Percentiles rank a stretch among this genome's conserved stretches.
Conservation (phyloP, 1,140 invertebrate genomes). For the Hormaphis cornu region DNA sequence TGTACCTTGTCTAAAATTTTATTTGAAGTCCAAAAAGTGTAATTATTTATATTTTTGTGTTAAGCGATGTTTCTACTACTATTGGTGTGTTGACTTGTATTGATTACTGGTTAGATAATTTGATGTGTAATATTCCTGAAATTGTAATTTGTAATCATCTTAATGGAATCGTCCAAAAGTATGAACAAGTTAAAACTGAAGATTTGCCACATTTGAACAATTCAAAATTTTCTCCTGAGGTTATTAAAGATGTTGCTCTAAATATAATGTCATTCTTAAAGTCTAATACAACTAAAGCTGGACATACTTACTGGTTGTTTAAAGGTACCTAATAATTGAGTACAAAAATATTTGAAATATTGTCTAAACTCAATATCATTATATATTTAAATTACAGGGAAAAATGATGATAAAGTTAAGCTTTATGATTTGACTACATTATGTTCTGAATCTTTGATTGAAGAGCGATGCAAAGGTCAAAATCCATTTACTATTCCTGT, state of each 20-base stretch:
- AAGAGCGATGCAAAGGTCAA: constrained; percentile 51
- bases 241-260: constrained; percentile 82
- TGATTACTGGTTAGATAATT: constrained; percentile 91
- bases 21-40: background rate
- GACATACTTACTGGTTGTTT: constrained; percentile 93
- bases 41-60: constrained; percentile 23
- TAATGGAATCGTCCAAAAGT: constrained; percentile 88
- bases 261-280: constrained; percentile 89
- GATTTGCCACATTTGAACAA: constrained; percentile 78
- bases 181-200: constrained; percentile 88
- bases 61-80: constrained; percentile 71
- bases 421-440: constrained; percentile 84
- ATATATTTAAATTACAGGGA: constrained; percentile 48
- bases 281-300: constrained; percentile 85
- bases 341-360: background rate
- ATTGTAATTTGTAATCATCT: constrained; percentile 91
- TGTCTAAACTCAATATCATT: constrained; percentile 8
- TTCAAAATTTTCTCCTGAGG: constrained; percentile 74
- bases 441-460: constrained; percentile 50
- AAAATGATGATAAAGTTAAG: constrained; percentile 85
- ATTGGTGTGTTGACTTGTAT: constrained; percentile 89
- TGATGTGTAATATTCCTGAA: constrained; percentile 94
- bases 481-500: constrained; percentile 90
- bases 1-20: background rate
- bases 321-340: constrained; percentile 59